A percentile compares a stretch with the other conserved stretches of the same genome.
Conservation (phyloP, 2,888 invertebrate genomes). For the Antheraea yamamai region DNA sequence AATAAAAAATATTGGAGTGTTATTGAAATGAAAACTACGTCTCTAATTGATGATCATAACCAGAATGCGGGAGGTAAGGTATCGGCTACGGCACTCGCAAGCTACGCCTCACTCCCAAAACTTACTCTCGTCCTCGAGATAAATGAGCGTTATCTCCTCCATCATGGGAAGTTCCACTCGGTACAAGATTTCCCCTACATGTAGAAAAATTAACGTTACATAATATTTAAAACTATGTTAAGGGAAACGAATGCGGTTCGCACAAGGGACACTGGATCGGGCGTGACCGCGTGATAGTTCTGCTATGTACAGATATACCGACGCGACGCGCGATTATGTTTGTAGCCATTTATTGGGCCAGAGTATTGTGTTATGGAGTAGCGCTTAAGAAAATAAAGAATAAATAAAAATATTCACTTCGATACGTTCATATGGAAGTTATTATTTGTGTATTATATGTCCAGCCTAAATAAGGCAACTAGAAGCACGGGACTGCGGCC, state of each 20-base stretch:
- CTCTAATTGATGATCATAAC: constrained; percentile 83
- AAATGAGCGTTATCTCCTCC: constrained; percentile 96
- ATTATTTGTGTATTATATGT: not conserved
- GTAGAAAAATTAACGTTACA: constrained; percentile 83
- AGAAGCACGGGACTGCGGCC: constrained; percentile 77
- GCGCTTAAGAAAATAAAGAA: constrained; percentile 64
- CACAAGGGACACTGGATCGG: constrained; percentile 35
- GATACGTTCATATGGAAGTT: constrained; percentile 32
- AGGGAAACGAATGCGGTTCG: constrained; percentile 35
- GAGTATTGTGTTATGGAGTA: constrained; percentile 55
- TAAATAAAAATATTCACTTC: constrained; percentile 60
- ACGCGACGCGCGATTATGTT: constrained; percentile 19
- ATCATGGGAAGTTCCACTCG: constrained; percentile 96
- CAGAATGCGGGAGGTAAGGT: constrained; percentile 83
- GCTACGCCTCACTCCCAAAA: constrained; percentile 84
- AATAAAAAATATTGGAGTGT: constrained; percentile 73
- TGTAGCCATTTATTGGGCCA: not conserved
- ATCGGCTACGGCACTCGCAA: constrained; percentile 85
- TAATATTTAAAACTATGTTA: constrained; percentile 53
- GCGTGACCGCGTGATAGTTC: constrained; percentile 28
- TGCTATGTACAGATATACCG: constrained; percentile 27
- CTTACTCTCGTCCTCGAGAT: constrained; percentile 94
- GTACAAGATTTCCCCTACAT: constrained; percentile 93
- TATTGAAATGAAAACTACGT: constrained; percentile 81
- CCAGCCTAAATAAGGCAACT: constrained; percentile 71